Evolutionary conservation across 2,888 invertebrate genomes (phyloP).

Genomic region (Miltochrista miniata): DNA sequence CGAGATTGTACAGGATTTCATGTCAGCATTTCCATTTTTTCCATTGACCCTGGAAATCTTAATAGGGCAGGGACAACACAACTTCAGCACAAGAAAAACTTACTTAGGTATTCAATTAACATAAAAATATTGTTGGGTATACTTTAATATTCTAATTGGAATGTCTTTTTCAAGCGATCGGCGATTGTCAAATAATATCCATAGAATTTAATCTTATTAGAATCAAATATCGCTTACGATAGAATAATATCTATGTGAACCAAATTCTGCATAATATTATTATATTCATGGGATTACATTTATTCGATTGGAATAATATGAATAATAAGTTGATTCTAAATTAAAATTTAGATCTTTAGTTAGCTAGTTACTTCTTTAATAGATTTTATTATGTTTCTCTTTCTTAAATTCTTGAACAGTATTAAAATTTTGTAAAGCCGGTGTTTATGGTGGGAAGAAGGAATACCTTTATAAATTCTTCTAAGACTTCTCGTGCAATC

Average conservation of each 20-base stretch:
- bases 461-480: not conserved
- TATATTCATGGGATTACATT: constrained; percentile 8
- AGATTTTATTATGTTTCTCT: constrained; percentile 12
- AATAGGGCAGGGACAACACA: no score
- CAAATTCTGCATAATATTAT: constrained; percentile 13
- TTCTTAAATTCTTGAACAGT: no score
- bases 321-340: constrained; percentile 9
- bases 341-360: constrained; percentile 1
- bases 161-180: constrained; percentile 4
- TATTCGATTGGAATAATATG: constrained; percentile 11
- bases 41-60: no score
- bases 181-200: constrained; percentile 7
- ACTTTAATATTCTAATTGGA: constrained; percentile 26
- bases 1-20: no score
- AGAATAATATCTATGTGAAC: constrained; percentile 28
- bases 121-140: no score
- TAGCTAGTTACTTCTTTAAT: constrained; percentile 6
- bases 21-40: no score
- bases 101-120: constrained; percentile 9
- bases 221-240: constrained; percentile 19
- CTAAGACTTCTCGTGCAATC: not conserved
- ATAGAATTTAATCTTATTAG: constrained; percentile 18
- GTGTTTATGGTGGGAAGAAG: constrained; percentile 11
- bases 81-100: no score
- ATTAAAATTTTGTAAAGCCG: constrained; percentile 8